These are phyloP conservation scores for Diaprepes abbreviatus DNA, from an alignment of 2,888 invertebrate genomes.

Conservation along the genomic window DNA sequence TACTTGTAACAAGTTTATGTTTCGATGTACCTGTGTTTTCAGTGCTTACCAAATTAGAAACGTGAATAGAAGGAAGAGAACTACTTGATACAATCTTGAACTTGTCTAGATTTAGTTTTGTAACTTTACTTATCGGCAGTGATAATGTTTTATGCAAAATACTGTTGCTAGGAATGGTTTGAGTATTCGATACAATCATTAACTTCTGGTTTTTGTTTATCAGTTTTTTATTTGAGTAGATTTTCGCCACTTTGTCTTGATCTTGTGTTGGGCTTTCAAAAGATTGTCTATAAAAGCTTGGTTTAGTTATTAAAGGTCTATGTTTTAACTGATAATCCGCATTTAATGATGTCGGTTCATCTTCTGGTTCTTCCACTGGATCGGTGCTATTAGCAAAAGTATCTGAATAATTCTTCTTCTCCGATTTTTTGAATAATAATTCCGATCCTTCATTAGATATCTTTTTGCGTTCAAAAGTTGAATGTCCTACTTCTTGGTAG, in stretches of 20 bases:
- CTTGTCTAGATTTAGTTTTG: conserved; percentile 65
- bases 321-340: neutral
- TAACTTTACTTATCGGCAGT: conserved; percentile 64
- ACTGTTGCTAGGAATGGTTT: conserved; percentile 62
- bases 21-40: conserved; percentile 54
- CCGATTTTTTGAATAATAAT: neutral
- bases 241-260: neutral
- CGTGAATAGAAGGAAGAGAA: conserved; percentile 49
- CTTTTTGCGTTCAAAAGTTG: conserved; percentile 5
- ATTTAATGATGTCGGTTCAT: neutral
- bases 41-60: conserved; percentile 53
- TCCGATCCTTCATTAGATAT: neutral
- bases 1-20: conserved; percentile 64
- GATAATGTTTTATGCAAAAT: conserved; percentile 64
- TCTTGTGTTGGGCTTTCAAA: neutral
- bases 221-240: conserved; percentile 51
- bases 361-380: neutral
- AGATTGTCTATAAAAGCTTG: neutral
- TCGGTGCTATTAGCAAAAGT: neutral
- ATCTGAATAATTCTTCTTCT: neutral
- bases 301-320: conserved; percentile 1
- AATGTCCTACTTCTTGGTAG: neutral
- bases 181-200: conserved; percentile 65
- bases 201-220: conserved; percentile 62
- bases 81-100: conserved; percentile 64